Evolutionary conservation across 2,888 invertebrate species (phyloP).

Genomic region (Apantesis nais): DNA sequence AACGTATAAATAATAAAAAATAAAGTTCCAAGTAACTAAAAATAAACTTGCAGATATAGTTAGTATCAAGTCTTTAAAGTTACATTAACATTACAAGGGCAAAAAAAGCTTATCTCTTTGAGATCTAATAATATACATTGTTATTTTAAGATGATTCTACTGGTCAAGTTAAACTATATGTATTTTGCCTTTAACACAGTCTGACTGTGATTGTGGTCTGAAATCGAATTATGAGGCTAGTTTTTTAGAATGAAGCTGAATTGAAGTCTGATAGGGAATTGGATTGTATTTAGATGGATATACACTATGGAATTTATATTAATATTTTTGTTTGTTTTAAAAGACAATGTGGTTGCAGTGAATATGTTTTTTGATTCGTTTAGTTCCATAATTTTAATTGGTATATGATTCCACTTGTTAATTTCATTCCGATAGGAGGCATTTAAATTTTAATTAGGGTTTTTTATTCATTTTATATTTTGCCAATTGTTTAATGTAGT

Average conservation of each 20-base stretch:
- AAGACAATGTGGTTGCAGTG: slow-evolving; percentile 47
- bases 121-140: not conserved
- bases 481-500: slow-evolving; percentile 43
- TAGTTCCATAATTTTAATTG: slow-evolving; percentile 42
- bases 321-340: slow-evolving; percentile 26
- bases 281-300: slow-evolving; percentile 43
- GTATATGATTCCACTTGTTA: slow-evolving; percentile 46
- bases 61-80: not conserved
- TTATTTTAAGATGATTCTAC: slow-evolving; percentile 18
- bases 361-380: slow-evolving; percentile 37
- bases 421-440: slow-evolving; percentile 68
- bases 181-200: slow-evolving; percentile 55
- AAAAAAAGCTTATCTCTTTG: slow-evolving; percentile 8
- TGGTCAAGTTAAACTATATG: slow-evolving; percentile 31
- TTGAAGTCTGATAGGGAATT: slow-evolving; percentile 42
- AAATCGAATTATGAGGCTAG: slow-evolving; percentile 53
- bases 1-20: too few relatives aligned
- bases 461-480: slow-evolving; percentile 32
- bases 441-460: slow-evolving; percentile 58
- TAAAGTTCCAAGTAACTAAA: too few relatives aligned
- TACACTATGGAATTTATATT: slow-evolving; percentile 39
- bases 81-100: not conserved
- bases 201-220: slow-evolving; percentile 54
- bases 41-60: too few relatives aligned
- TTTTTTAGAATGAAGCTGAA: slow-evolving; percentile 38